Evolutionary conservation across 2,888 invertebrate genomes (phyloP).

Genomic region (Acrobasis consociella): DNA sequence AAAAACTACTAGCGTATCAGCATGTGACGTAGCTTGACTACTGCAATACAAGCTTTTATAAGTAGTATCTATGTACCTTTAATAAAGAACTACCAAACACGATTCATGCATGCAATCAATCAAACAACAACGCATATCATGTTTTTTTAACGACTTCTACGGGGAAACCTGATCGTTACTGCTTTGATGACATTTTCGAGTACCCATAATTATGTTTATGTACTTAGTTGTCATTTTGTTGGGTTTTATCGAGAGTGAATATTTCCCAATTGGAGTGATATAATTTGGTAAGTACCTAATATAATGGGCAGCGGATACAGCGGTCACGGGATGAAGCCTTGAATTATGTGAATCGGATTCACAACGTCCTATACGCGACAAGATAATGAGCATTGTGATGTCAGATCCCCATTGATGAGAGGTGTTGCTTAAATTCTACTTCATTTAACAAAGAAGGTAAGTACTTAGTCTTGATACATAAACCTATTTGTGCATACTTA

Average conservation of each 20-base stretch:
- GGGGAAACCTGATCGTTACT: neutral
- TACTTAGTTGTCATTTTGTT: constrained; percentile 1
- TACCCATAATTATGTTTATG: neutral
- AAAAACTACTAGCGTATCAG: too few relatives aligned
- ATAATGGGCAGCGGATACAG: constrained; percentile 64
- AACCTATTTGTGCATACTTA: too few relatives aligned
- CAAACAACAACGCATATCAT: neutral
- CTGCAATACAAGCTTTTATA: too few relatives aligned
- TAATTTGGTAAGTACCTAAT: constrained; percentile 31
- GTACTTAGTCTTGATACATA: too few relatives aligned
- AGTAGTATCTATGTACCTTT: too few relatives aligned
- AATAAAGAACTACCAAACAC: too few relatives aligned
- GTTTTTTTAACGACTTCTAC: neutral
- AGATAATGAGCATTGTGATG: constrained; percentile 37
- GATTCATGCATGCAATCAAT: too few relatives aligned
- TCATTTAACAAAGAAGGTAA: constrained; percentile 3
- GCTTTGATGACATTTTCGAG: neutral
- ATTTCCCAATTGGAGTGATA: neutral
- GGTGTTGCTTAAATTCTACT: constrained; percentile 28
- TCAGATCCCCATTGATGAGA: constrained; percentile 28
- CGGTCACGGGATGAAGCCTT: constrained; percentile 64
- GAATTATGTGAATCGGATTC: constrained; percentile 69
- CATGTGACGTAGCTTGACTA: too few relatives aligned
- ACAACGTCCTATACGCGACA: constrained; percentile 53
- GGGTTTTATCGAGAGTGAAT: neutral